Evolutionary conservation across 2,888 invertebrate genomes (phyloP), one percentile per base, ranked within the genome.

Genomic region (Punctoribates punctum): DNA sequence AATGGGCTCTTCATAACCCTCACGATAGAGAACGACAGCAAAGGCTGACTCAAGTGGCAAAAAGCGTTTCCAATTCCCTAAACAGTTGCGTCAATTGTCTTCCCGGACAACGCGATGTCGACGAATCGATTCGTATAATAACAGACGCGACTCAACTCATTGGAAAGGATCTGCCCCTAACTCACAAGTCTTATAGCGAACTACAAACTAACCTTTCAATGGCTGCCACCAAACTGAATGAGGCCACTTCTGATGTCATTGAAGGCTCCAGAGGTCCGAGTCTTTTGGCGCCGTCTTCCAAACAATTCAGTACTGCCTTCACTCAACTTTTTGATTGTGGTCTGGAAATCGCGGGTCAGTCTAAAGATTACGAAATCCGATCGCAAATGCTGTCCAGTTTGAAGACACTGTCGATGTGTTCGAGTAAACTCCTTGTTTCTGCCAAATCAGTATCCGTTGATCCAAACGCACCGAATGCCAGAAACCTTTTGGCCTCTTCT

Each of bases 71-170:
- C 1, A 82, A 81, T 84, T 88, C 91, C 2, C 84, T 91, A 74
- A 88, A 88, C 81, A 88, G 87, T 79, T 90, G 90, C 79, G 89
- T 96, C 74, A 91, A 91, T 80, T 93, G 93, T 79, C 88, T 97
- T 62, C 96, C 97, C 0, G 95, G 96, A 0, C 95, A 96, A 83
- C 89, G 91, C 75, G 96, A 96, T 83, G 91, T 98, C n/a, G 96
- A 97, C 83, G 88, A 90, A 25, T 93, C 94, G 0, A 89, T 95
- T 80, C 89, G 90, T 79, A 90, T 89, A 81, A 93, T 96, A 79
- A 90, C 89, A 78, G 90, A 91, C 75, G 84, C 85, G 38, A 85
- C 85, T 72, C 89, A 91, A 81, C 88, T 90, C 15, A 86, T 94
- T 25, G 88, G 89, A n/a, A 29, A n/a, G 25, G 77, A 77, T 17